These are phyloP conservation scores for Liodrosophila aerea DNA, from an alignment of 2,888 invertebrate species.

Conservation along the genomic window DNA sequence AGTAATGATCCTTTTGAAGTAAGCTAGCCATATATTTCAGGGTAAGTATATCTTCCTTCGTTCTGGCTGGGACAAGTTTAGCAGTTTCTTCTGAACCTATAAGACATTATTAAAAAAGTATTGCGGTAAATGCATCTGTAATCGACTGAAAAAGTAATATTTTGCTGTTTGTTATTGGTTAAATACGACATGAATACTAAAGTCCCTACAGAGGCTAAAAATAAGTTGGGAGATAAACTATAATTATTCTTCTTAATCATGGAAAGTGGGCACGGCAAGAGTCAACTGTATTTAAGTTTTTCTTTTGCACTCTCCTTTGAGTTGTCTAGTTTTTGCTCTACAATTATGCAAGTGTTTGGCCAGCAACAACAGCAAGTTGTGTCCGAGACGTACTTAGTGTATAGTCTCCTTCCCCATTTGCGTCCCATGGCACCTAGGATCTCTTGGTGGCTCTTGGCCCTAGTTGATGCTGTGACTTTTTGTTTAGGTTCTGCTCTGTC, in stretches of 20 bases:
- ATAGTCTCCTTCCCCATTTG: background rate
- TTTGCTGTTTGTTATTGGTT: too few relatives aligned
- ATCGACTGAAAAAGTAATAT: too few relatives aligned
- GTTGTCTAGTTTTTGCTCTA: slow-evolving; percentile 22
- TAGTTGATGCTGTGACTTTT: slow-evolving; percentile 38
- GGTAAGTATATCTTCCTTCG: too few relatives aligned
- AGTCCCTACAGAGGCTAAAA: slow-evolving; percentile 23
- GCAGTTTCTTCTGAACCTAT: too few relatives aligned
- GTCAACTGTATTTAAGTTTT: slow-evolving; percentile 5
- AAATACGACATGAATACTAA: too few relatives aligned
- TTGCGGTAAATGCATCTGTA: too few relatives aligned
- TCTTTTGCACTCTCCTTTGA: slow-evolving; percentile 5
- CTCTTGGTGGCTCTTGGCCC: background rate
- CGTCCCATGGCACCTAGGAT: too few relatives aligned
- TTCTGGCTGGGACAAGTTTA: too few relatives aligned
- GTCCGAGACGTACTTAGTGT: slow-evolving; percentile 9
- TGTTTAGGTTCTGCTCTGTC: slow-evolving; percentile 36
- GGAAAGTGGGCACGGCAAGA: background rate
- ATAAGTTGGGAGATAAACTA: slow-evolving; percentile 32
- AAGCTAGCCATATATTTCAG: too few relatives aligned
- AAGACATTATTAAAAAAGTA: too few relatives aligned
- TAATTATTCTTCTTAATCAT: slow-evolving; percentile 63
- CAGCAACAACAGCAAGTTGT: slow-evolving; percentile 13
- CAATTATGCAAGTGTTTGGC: slow-evolving; percentile 58
- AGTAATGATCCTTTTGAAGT: too few relatives aligned